These are phyloP conservation scores for Aspidiotus destructor DNA, from an alignment of 2,888 invertebrate species.

Conservation along the genomic window DNA sequence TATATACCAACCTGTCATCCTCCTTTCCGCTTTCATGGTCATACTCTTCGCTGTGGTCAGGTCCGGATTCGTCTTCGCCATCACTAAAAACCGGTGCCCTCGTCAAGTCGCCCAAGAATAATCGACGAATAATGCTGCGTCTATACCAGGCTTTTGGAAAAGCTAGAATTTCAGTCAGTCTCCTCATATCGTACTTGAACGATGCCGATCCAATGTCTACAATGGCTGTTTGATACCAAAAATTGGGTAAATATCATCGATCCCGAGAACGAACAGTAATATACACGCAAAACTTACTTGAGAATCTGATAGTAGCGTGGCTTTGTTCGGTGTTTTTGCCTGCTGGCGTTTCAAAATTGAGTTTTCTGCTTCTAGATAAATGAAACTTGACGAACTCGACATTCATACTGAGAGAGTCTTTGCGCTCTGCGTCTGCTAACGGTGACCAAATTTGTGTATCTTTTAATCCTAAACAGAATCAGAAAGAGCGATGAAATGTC, in stretches of 20 bases:
- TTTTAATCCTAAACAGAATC: constrained; percentile 42
- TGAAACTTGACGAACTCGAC: constrained; percentile 96
- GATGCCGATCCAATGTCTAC: constrained; percentile 91
- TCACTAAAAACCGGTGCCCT: constrained; percentile 44
- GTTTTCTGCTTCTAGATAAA: constrained; percentile 77
- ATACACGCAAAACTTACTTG: constrained; percentile 52
- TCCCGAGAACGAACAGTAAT: too few species aligned
- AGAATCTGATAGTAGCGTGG: constrained; percentile 82
- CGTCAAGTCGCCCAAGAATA: constrained; percentile 89
- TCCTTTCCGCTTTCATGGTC: constrained; percentile 28
- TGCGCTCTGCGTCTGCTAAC: constrained; percentile 75
- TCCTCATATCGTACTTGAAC: constrained; percentile 97
- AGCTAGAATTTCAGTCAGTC: constrained; percentile 90
- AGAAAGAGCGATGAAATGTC: too few species aligned
- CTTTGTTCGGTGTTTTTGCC: constrained; percentile 51
- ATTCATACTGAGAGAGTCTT: constrained; percentile 90
- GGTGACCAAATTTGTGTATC: constrained; percentile 65
- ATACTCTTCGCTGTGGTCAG: constrained; percentile 32
- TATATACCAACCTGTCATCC: constrained; percentile 19
- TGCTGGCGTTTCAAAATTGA: constrained; percentile 55
- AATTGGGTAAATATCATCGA: too few species aligned
- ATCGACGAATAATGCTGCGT: constrained; percentile 77
- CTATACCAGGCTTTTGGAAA: constrained; percentile 99
- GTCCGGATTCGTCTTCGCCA: constrained; percentile 37
- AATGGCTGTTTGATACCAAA: constrained; percentile 52